A percentile compares a stretch with the other conserved stretches of the same genome.
These are phyloP conservation scores for Antheraea assamensis DNA, from an alignment of 2,888 invertebrate genomes.

Conservation along the genomic window DNA sequence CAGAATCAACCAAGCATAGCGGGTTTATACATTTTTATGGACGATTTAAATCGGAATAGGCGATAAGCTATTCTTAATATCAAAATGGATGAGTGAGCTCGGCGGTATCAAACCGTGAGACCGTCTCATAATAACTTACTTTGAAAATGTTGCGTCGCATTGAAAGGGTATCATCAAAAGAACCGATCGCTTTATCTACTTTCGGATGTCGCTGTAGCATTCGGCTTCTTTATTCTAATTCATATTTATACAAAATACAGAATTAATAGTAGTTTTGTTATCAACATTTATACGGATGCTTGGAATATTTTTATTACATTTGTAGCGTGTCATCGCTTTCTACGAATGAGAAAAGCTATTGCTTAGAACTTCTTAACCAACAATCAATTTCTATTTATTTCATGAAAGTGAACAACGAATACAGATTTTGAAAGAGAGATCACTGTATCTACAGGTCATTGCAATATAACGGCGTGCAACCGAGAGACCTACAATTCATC, in stretches of 20 bases:
- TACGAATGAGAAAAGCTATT: not conserved
- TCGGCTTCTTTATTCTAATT: not conserved
- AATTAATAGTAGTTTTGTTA: not conserved
- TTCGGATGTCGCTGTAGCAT: not conserved
- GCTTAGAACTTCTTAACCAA: not conserved
- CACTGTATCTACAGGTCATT: no score
- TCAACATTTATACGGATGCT: not conserved
- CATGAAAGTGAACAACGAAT: not conserved
- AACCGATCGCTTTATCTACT: slow-evolving; percentile 4
- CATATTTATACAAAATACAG: not conserved
- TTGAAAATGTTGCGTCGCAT: not conserved
- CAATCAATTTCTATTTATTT: not conserved
- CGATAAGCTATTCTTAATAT: slow-evolving; percentile 7
- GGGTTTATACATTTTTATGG: not conserved
- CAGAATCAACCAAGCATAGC: not conserved
- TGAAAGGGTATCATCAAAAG: slow-evolving; percentile 8
- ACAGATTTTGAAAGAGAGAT: not conserved
- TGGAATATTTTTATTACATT: no score
- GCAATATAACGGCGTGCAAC: no score
- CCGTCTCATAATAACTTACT: not conserved
- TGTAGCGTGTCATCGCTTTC: not conserved
- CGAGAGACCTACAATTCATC: no score
- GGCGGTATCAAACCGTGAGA: slow-evolving; percentile 7
- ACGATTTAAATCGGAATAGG: slow-evolving; percentile 18
- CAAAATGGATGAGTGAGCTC: slow-evolving; percentile 6